A percentile compares a stretch with the other conserved stretches of the same genome.
Evolutionary conservation across 1,140 invertebrate species (phyloP).

Genomic region (Theocolax elegans): DNA sequence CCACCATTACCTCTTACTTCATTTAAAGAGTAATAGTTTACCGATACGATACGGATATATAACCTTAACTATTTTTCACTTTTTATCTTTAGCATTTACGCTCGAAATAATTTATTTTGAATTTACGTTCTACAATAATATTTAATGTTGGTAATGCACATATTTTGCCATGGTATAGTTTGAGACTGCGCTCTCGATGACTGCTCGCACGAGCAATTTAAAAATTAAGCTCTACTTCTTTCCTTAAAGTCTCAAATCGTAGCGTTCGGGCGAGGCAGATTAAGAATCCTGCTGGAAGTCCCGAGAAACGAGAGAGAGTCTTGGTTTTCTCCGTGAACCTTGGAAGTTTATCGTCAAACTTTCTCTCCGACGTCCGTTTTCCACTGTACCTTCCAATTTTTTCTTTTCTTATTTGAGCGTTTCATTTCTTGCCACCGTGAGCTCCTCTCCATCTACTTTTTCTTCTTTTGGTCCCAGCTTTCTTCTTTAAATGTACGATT

Average conservation of each 20-base stretch:
- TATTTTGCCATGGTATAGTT: too few relatives aligned
- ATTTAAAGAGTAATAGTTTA: too few relatives aligned
- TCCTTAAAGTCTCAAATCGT: background rate
- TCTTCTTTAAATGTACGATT: background rate
- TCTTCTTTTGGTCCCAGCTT: background rate
- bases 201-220: background rate
- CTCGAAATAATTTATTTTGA: too few relatives aligned
- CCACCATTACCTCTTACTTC: too few relatives aligned
- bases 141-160: too few relatives aligned
- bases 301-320: background rate
- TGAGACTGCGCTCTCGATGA: too few relatives aligned
- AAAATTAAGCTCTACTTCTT: conserved; percentile 2
- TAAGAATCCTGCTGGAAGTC: conserved; percentile 4
- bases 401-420: background rate
- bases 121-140: too few relatives aligned
- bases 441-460: background rate
- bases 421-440: background rate
- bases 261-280: background rate
- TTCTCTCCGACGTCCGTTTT: background rate
- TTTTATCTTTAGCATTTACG: too few relatives aligned
- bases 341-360: conserved; percentile 29
- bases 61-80: too few relatives aligned
- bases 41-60: too few relatives aligned
- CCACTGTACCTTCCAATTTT: conserved; percentile 20
- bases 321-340: conserved; percentile 19